Base-by-base conservation (phyloP, 2,113 vertebrate genomes). In the Pagrus major region DNA sequence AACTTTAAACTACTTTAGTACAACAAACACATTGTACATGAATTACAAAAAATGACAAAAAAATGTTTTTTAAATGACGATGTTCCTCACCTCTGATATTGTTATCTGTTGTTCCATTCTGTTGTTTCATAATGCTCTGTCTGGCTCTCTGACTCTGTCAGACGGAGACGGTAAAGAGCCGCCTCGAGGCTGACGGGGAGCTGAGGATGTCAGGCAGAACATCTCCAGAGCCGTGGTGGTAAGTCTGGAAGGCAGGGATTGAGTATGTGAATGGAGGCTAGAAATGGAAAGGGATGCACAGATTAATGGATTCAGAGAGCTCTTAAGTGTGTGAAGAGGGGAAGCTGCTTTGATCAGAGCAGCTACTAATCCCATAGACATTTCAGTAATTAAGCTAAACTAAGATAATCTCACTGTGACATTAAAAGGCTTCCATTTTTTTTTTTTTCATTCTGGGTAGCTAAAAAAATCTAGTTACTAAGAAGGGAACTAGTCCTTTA, bases 141-240 rank as follows among this genome's bases (percentile, higher is more conserved):
- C 83, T 12, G 86, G 63, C 9, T 86, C 84, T 29, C 44, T 91
- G 64, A 68, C 71, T 41, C 77, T 89, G 33, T 89, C 88, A 21
- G 75, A 23, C 0, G 0, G 10, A 80, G 27, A 49, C 12, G 9
- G 39, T 79, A 21, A 65, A 75, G 60, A 84, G 84, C 29, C 5
- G 82, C 27, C 86, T 93, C 60, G 66, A 91, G 74, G 87, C 91
- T n/a, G 77, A 87, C 20, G 68, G 80, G 8, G 78, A 90, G 76
- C 86, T 87, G 85, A 83, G 76, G 29, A 58, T 69, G 21, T 81
- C 71, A 5, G 80, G 86, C 35, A 74, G 85, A 51, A 88, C 88
- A 25, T 76, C 37, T 39, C 33, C 85, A 20, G 58, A 81, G 35
- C n/a, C 18, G 9, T 25, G 42, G 68, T 20, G 52, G 67, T 70